Conservation (phyloP, 2,113 vertebrate genomes). For the Antennarius striatus region DNA sequence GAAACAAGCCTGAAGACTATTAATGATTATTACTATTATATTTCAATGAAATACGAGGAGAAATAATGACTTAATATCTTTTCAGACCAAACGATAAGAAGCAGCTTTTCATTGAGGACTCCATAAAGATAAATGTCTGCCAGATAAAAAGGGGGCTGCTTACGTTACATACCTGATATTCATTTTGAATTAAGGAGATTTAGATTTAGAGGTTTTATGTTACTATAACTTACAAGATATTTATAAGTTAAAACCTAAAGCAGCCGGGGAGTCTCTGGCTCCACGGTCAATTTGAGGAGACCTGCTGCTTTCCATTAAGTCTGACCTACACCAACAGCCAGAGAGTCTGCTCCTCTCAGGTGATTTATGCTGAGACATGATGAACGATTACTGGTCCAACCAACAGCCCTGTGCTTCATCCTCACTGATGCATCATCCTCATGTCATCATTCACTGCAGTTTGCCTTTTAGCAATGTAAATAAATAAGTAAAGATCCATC, state of each 20-base stretch:
- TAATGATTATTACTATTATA: too few relatives aligned
- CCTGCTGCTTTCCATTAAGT: constrained; percentile 73
- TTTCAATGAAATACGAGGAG: too few relatives aligned
- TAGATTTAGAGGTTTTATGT: constrained; percentile 26
- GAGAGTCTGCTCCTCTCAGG: constrained; percentile 29
- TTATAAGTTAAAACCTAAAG: constrained; percentile 42
- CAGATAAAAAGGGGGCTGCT: not conserved
- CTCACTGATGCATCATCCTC: constrained; percentile 13
- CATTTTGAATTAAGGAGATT: constrained; percentile 21
- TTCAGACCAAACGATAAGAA: too few relatives aligned
- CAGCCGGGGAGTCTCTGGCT: constrained; percentile 28
- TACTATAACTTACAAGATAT: constrained; percentile 22
- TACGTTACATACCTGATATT: constrained; percentile 4
- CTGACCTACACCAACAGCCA: constrained; percentile 58
- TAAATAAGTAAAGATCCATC: constrained; percentile 7
- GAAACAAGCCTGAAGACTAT: too few relatives aligned
- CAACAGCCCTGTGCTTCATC: constrained; percentile 36
- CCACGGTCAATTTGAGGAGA: constrained; percentile 41
- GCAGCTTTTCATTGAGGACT: too few relatives aligned
- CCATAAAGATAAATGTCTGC: too few relatives aligned
- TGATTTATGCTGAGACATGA: constrained; percentile 65
- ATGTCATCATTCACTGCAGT: constrained; percentile 14
- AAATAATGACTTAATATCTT: too few relatives aligned
- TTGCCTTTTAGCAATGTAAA: constrained; percentile 8
- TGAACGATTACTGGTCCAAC: constrained; percentile 42